phyloP scores from a whole-genome alignment of 2,888 invertebrate genomes.

The Lissonota sp. region DNA sequence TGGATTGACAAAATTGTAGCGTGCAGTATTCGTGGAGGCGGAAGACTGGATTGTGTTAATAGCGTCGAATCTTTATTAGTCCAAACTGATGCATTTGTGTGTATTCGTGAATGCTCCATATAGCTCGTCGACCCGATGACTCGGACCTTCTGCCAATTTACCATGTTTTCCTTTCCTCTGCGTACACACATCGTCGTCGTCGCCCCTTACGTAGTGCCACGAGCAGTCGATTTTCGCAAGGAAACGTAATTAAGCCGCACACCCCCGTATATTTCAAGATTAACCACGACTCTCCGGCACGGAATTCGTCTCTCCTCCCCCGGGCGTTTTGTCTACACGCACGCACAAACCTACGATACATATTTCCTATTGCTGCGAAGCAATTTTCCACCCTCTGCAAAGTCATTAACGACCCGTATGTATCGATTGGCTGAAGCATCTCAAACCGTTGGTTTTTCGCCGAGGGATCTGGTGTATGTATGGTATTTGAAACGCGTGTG shows the following conservation, averaged over 20 bases:
- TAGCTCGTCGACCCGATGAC: constrained; percentile 62
- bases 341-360: constrained; percentile 38
- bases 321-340: constrained; percentile 2
- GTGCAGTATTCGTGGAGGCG: constrained; percentile 39
- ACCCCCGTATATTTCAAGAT: constrained; percentile 67
- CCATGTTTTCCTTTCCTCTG: constrained; percentile 48
- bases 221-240: constrained; percentile 69
- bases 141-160: constrained; percentile 68
- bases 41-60: constrained; percentile 65
- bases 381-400: constrained; percentile 67
- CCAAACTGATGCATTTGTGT: constrained; percentile 16
- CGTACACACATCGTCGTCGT: constrained; percentile 2
- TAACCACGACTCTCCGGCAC: constrained; percentile 64
- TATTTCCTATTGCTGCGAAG: constrained; percentile 64
- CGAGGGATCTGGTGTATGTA: constrained; percentile 26
- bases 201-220: constrained; percentile 36
- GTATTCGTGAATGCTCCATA: constrained; percentile 1
- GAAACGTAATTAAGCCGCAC: constrained; percentile 70
- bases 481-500: constrained; percentile 29
- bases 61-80: constrained; percentile 69
- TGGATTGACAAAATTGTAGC: constrained; percentile 56
- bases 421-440: constrained; percentile 59
- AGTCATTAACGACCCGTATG: constrained; percentile 65
- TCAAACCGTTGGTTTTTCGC: constrained; percentile 17
- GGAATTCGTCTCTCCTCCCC: constrained; percentile 40